Evolutionary conservation across 2,888 invertebrate genomes (phyloP).

Genomic region (Platynereis dumerilii): DNA sequence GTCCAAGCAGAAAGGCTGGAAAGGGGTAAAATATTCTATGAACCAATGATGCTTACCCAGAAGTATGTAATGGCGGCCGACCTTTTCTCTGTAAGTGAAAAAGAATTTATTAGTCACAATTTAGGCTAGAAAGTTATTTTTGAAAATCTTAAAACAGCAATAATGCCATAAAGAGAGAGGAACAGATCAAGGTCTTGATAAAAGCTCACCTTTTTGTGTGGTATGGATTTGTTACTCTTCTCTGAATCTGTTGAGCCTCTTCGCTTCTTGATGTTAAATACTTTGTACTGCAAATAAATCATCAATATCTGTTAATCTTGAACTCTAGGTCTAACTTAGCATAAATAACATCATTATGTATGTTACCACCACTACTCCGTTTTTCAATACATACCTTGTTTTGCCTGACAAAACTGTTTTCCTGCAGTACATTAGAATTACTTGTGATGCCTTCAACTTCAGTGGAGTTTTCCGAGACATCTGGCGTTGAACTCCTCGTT

Average conservation of each 20-base stretch:
- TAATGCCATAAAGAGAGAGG: too few species aligned
- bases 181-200: too few species aligned
- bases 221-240: conserved; percentile 36
- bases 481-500: conserved; percentile 49
- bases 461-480: conserved; percentile 51
- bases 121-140: conserved; percentile 17
- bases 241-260: conserved; percentile 70
- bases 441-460: conserved; percentile 50
- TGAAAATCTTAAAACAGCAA: too few species aligned
- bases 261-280: conserved; percentile 36
- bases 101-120: conserved; percentile 2
- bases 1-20: too few species aligned
- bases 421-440: conserved; percentile 7
- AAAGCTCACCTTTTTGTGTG: conserved; percentile 28
- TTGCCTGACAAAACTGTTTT: conserved; percentile 28
- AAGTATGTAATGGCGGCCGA: conserved; percentile 44
- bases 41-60: conserved; percentile 60
- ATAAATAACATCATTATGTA: too few species aligned
- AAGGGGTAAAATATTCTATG: too few species aligned
- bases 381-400: conserved; percentile 38
- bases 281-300: conserved; percentile 22
- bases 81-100: conserved; percentile 55
- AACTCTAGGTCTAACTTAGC: too few species aligned
- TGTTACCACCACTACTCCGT: too few species aligned
- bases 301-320: neutral